These are phyloP conservation scores for Actinostola sp. DNA, from an alignment of 92 coral and sea anemone genomes.

Conservation along the genomic window DNA sequence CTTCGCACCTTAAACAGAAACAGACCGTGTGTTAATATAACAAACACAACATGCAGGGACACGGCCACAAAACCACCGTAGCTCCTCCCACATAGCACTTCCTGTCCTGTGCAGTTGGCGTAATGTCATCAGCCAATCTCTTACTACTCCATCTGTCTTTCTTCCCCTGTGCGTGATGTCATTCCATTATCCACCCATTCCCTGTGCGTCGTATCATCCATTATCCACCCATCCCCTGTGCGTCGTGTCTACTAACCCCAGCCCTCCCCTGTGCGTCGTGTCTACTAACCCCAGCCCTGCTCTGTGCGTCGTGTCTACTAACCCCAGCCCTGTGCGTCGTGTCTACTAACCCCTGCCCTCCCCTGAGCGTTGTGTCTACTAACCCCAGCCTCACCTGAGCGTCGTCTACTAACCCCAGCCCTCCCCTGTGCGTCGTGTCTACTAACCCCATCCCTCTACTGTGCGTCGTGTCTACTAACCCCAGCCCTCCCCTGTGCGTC, in stretches of 20 bases:
- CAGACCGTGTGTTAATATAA: neutral
- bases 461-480: neutral
- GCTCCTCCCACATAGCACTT: no score
- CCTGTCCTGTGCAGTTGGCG: no score
- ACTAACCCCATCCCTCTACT: no score
- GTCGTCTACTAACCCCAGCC: neutral
- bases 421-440: neutral
- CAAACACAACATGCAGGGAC: no score
- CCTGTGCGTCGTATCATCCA: neutral
- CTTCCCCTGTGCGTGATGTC: no score
- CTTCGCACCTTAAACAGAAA: constrained; percentile 66
- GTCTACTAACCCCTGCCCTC: neutral
- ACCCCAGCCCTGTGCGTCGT: neutral
- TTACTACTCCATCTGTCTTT: no score
- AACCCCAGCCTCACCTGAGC: neutral
- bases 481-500: neutral
- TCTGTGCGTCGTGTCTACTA: constrained; percentile 4
- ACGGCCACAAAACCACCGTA: no score
- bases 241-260: neutral
- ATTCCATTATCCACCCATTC: neutral
- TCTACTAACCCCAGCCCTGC: neutral
- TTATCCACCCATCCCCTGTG: neutral
- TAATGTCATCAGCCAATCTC: no score
- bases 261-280: neutral
- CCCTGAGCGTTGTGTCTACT: neutral